phyloP scores from a whole-genome alignment of 1,140 invertebrate species.

The Tetramorium alpestre region DNA sequence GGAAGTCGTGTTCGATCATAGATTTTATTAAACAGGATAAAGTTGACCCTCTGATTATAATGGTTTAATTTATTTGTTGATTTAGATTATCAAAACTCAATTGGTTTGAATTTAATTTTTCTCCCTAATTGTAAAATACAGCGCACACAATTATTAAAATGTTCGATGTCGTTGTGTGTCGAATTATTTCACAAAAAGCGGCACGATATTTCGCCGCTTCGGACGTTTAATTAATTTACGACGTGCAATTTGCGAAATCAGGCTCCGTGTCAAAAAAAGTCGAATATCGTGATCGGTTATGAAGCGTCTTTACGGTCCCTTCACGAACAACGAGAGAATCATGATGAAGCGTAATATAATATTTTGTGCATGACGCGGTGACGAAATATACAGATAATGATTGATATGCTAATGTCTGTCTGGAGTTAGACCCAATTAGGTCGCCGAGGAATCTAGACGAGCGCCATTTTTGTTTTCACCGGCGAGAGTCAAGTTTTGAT shows the following conservation, averaged over 20 bases:
- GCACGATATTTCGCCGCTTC: background rate
- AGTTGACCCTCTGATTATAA: background rate
- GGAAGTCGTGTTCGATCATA: background rate
- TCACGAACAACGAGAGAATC: slow-evolving; percentile 21
- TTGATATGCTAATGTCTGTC: slow-evolving; percentile 43
- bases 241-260: slow-evolving; percentile 25
- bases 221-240: slow-evolving; percentile 39
- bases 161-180: background rate
- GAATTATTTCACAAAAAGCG: background rate
- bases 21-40: background rate
- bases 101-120: background rate
- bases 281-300: slow-evolving; percentile 48
- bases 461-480: slow-evolving; percentile 19
- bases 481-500: slow-evolving; percentile 26
- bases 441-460: slow-evolving; percentile 1
- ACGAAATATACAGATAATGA: slow-evolving; percentile 45
- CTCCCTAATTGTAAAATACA: background rate
- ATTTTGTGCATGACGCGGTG: slow-evolving; percentile 35
- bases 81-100: background rate
- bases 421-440: slow-evolving; percentile 50
- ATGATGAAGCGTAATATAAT: slow-evolving; percentile 50
- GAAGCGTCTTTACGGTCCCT: slow-evolving; percentile 9
- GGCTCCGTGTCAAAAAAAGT: slow-evolving; percentile 15
- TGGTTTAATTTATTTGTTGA: background rate
- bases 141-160: slow-evolving; percentile 13